Base-by-base conservation (phyloP, 2,888 invertebrate genomes). In the Arrhopalites spinosus region DNA sequence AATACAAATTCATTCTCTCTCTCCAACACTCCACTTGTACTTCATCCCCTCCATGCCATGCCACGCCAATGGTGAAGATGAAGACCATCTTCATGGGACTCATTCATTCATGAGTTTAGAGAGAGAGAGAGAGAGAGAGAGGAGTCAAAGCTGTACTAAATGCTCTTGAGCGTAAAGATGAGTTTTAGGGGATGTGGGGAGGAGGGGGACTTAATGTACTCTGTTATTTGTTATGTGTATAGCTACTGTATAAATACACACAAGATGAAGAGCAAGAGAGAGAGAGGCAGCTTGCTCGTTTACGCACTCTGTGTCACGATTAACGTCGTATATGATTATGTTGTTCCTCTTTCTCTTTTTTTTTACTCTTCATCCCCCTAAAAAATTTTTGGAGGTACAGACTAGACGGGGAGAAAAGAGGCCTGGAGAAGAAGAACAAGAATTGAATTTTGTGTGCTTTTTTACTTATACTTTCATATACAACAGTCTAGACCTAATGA, bases 401-500 rank as follows among this genome's bases (percentile, higher is more conserved):
- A 50, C 50, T n/a, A 45, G 8, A 45, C 45, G 45, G 45, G 45
- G 45, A 45, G 45, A 15, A 45, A 53, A n/a, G n/a, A 17, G n/a
- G n/a, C 11, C 3, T 53, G 53, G 8, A 53, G 11, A n/a, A 53
- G n/a, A 45, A 11, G n/a, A n/a, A n/a, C n/a, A n/a, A n/a, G n/a
- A n/a, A n/a, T 2, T n/a, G 20, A n/a, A 20, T n/a, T 17, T 2
- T 50, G 20, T 27, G 2, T 59, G 66, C 59, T 27, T 7, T 59
- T 36, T 25, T 59, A 27, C 25, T 59, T 59, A 25, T 23, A 13
- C 27, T 59, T 27, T 3, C n/a, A n/a, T 45, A 7, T 20, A 25
- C 23, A 25, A 59, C 27, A 59, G 25, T 27, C 59, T 25, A 23
- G 25, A 59, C 56, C 66, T 67, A 67, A 67, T 73, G 74, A 74